phyloP scores from a whole-genome alignment of 2,797 vertebrate species.

The Muscicapa comitata region DNA sequence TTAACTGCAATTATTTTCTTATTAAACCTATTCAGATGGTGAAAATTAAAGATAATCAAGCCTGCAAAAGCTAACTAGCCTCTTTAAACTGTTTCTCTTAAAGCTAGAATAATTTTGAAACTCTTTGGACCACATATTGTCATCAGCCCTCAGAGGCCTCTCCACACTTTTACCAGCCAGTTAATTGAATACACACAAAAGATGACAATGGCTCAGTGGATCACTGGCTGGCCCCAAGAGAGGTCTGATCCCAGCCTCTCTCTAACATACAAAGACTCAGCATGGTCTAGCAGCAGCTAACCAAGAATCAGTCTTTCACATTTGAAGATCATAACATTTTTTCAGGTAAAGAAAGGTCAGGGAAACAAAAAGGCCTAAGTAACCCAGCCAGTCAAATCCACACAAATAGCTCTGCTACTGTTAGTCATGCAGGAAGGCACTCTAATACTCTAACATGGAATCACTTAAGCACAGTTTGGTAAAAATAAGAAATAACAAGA shows the following conservation, averaged over 20 bases:
- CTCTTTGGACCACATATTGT: background rate
- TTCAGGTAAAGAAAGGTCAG: background rate
- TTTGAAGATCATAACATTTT: background rate
- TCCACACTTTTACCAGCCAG: background rate
- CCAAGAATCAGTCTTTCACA: background rate
- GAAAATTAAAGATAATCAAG: background rate
- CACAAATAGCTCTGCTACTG: background rate
- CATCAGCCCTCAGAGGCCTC: background rate
- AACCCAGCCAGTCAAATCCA: background rate
- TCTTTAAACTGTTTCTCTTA: background rate
- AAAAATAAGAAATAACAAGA: background rate
- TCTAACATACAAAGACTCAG: background rate
- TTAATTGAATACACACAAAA: background rate
- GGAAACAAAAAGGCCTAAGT: background rate
- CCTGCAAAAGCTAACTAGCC: background rate
- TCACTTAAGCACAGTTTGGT: background rate
- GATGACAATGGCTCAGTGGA: background rate
- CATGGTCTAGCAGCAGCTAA: background rate
- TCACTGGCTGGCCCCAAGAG: background rate
- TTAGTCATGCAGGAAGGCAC: rapidly evolving
- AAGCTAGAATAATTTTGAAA: background rate
- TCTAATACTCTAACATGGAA: background rate
- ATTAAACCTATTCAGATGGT: background rate
- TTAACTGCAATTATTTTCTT: background rate
- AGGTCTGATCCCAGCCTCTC: background rate